Evolutionary conservation across 2,797 vertebrate species (phyloP), one percentile per base, ranked within the genome.

Genomic region (Megaceryle alcyon): DNA sequence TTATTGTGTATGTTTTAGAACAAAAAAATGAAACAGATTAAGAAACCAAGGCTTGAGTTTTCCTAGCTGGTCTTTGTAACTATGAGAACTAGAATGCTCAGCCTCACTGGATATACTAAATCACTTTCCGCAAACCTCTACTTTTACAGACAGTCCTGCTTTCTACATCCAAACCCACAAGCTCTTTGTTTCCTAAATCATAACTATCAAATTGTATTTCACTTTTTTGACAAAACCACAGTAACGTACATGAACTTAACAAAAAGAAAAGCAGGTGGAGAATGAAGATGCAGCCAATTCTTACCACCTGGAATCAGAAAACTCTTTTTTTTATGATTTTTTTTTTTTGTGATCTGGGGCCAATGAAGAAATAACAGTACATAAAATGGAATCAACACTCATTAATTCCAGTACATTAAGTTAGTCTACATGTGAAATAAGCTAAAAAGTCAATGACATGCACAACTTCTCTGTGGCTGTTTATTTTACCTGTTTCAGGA

Each of bases 301-400:
- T 94, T 94, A 81, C 84, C 87, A 82, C 54, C 57, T 92, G 84
- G 81, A 93, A 84, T 61, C 76, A 66, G 48, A 71, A 48, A 75
- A 33, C 28, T 70, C 83, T 97, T 94, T 85, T 64, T 95, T 83
- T 41, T 41, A 35, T 35, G 35, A 8, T 41, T 41, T 41, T 41
- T 39, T 39, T 39, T 39, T 39, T 39, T 39, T 39, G 66, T 83
- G 60, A 66, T 83, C 79, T 31, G 35, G 54, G 60, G 48, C 33
- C 76, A 72, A 70, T 93, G 94, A 95, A 96, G 91, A 96, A 97
- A 86, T 86, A 95, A 39, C 28, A 72, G 57, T 64, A 16, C 9
- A 18, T 95, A 82, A 97, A 97, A 96, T 83, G 93, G 82, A 94
- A 95, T 96, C 77, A 92, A 82, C 43, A 75, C 20, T 96, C 79